phyloP scores from a whole-genome alignment of 2,888 invertebrate species.

The Mythimna albipuncta region DNA sequence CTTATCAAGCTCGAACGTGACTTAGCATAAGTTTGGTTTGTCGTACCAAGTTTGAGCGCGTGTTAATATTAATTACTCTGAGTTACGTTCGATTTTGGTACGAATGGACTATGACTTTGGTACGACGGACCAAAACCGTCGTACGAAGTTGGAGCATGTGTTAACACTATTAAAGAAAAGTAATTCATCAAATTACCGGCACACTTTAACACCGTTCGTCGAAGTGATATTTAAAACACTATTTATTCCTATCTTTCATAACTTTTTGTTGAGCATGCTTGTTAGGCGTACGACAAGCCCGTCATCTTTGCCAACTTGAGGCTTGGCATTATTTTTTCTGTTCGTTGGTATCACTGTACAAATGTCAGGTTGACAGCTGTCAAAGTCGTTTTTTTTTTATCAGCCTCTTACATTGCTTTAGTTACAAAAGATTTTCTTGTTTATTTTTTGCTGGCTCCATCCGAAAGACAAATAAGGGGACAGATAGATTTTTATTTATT shows the following conservation, averaged over 20 bases:
- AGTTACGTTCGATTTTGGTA: no score
- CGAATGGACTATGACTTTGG: no score
- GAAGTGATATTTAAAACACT: not conserved
- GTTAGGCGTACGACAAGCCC: not conserved
- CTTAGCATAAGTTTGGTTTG: no score
- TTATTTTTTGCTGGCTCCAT: slow-evolving; percentile 58
- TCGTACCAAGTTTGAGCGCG: no score
- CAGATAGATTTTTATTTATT: slow-evolving; percentile 76
- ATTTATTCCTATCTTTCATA: not conserved
- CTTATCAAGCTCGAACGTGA: no score
- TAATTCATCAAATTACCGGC: not conserved
- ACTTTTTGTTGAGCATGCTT: slow-evolving; percentile 10
- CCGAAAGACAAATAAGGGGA: slow-evolving; percentile 69
- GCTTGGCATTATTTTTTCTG: not conserved
- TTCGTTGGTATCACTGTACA: not conserved
- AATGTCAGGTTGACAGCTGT: slow-evolving; percentile 32
- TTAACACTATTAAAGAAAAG: no score
- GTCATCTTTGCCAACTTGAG: not conserved
- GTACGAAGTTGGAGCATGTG: no score
- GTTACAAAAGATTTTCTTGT: not conserved
- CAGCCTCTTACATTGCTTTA: not conserved
- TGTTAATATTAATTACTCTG: no score
- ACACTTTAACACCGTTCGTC: not conserved
- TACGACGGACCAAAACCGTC: no score
- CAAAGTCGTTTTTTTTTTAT: not conserved